Evolutionary conservation across 1,140 invertebrate genomes (phyloP).

Genomic region (Pseudomyrmex dendroicus): DNA sequence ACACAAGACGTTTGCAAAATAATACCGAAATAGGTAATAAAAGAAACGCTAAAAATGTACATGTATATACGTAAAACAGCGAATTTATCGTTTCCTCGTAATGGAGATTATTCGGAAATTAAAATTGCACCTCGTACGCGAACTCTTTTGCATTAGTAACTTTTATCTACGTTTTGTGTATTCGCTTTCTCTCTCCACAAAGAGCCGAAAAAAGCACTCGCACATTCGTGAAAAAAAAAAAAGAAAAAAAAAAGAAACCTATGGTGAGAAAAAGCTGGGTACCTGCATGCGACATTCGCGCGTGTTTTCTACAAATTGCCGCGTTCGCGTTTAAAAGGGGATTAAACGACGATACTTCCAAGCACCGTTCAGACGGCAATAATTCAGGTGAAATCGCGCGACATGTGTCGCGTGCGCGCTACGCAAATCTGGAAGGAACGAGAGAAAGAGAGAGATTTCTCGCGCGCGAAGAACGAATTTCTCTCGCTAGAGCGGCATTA

Average conservation of each 20-base stretch:
- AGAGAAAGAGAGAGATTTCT: conserved; percentile 24
- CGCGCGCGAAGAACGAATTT: conserved; percentile 30
- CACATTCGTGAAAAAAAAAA: neutral
- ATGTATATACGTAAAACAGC: neutral
- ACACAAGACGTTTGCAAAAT: neutral
- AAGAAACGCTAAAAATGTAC: no score
- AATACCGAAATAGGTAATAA: neutral
- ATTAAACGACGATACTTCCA: conserved; percentile 43
- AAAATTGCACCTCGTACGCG: neutral
- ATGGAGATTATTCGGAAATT: neutral
- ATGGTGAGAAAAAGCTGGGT: conserved; percentile 5
- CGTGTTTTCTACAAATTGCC: conserved; percentile 16
- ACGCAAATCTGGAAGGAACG: conserved; percentile 7
- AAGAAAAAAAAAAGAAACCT: neutral
- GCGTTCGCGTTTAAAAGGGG: neutral
- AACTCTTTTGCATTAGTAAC: neutral
- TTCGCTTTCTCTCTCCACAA: neutral
- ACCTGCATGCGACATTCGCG: conserved; percentile 10
- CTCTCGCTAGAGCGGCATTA: conserved; percentile 39
- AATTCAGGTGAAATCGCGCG: conserved; percentile 35
- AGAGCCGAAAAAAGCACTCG: neutral
- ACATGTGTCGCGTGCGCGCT: conserved; percentile 9
- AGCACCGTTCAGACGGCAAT: neutral
- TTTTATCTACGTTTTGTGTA: neutral
- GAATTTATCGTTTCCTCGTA: neutral